Percentiles rank a stretch among this genome's conserved stretches.
Conservation (phyloP, 1,140 invertebrate species). For the Drosophila jambulina region DNA sequence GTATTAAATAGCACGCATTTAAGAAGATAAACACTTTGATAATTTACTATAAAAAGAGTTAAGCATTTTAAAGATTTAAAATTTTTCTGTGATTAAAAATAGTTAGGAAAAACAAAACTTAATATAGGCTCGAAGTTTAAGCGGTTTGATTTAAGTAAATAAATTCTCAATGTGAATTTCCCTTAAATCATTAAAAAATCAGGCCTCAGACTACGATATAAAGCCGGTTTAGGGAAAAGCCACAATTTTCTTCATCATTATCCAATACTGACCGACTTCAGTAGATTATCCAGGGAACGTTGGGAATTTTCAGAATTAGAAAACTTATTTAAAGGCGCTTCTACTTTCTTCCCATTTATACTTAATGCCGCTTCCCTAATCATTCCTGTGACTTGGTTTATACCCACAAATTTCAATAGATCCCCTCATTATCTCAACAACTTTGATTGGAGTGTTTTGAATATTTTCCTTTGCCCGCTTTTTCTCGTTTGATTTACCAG, state of each 20-base stretch:
- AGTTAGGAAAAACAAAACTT: not conserved
- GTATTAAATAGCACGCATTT: not conserved
- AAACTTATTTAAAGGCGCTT: not conserved
- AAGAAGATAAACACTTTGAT: not conserved
- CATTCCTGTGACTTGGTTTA: not conserved
- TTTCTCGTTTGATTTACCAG: conserved; percentile 31
- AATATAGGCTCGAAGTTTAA: too few species aligned
- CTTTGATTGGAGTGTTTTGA: conserved; percentile 25
- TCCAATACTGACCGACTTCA: not conserved
- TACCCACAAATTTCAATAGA: conserved; percentile 13
- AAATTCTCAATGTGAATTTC: not conserved
- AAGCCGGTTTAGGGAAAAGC: not conserved
- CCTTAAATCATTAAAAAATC: too few species aligned
- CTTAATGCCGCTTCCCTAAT: not conserved
- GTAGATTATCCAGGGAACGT: not conserved
- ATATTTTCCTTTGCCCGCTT: conserved; percentile 6
- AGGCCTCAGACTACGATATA: too few species aligned
- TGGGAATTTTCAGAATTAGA: not conserved
- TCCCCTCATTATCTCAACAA: conserved; percentile 41
- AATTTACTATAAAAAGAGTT: not conserved
- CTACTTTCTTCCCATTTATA: not conserved
- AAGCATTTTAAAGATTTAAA: not conserved
- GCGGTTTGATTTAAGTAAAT: too few species aligned
- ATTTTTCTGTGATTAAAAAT: not conserved
- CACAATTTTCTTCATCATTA: not conserved